Base-by-base conservation (phyloP, 1,140 invertebrate species). In the Tribolium madens region DNA sequence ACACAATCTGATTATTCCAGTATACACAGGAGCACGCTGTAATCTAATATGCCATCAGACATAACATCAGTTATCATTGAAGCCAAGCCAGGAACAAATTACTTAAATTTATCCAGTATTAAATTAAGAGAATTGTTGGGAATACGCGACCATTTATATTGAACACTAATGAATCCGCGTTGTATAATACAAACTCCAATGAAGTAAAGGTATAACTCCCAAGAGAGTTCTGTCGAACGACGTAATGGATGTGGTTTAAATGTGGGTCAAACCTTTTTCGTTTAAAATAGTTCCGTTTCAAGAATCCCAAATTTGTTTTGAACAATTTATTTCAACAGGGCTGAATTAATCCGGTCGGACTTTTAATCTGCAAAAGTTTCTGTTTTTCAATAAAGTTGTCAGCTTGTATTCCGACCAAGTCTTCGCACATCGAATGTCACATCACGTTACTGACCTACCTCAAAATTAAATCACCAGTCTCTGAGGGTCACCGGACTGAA, bases 391-490 rank as follows among this genome's bases (percentile, higher is more conserved):
- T 57, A 57, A 57, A 21, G 18, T 57, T 57, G 18, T 57, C 52
- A 57, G 10, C 52, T 50, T 15, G 6, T 17, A 15, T 17, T 50
- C 15, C 3, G 13, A 17, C 10, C 17, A 57, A 7, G 15, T 64
- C 57, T 33, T 50, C 48, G 21, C 21, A 14, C 57, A 33, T 64
- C 57, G 26, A 13, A 64, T 26, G 57, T 42, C 57, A 64, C 57
- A 64, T 64, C 57, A 64, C 57, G 57, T 64, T 64, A 64, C 57
- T 64, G 57, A 64, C 57, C 57, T 64, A 64, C 26, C 57, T 21
- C 57, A 64, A 14, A 64, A 64, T 64, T 64, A 64, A 64, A 64
- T 64, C 57, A 64, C 18, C 13, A 52, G n/a, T n/a, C n/a, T 60
- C 53, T 33, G n/a, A 64, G 57, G 57, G 57, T 64, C 26, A 42